These are phyloP conservation scores for Zaprionus bogoriensis DNA, from an alignment of 2,888 invertebrate genomes.

Conservation along the genomic window DNA sequence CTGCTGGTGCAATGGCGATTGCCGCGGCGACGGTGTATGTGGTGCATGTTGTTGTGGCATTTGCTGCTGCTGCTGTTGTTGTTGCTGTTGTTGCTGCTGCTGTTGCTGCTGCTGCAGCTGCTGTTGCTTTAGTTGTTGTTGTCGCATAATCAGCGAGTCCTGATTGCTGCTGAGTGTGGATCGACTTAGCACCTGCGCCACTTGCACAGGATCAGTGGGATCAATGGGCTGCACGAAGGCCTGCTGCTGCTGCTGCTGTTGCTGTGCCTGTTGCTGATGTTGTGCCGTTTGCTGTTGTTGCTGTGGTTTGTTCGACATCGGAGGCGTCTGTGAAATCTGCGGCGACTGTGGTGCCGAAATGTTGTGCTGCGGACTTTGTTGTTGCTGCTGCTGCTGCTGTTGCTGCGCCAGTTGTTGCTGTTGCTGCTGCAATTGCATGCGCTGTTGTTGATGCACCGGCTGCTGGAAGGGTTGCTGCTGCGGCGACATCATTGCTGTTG, in stretches of 20 bases:
- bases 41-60: conserved; percentile 49
- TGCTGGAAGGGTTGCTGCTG: conserved; percentile 79
- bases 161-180: conserved; percentile 81
- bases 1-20: conserved; percentile 54
- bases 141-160: conserved; percentile 80
- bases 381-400: conserved; percentile 69
- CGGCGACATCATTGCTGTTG: conserved; percentile 62
- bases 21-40: conserved; percentile 53
- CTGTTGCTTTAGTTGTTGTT: conserved; percentile 80
- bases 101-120: conserved; percentile 76
- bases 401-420: conserved; percentile 59
- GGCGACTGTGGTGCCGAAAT: conserved; percentile 78
- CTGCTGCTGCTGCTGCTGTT: conserved; percentile 73
- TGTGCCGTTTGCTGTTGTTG: conserved; percentile 63
- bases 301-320: conserved; percentile 68
- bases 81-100: conserved; percentile 58
- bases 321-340: conserved; percentile 74
- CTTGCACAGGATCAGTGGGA: conserved; percentile 82
- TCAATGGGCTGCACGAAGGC: conserved; percentile 79
- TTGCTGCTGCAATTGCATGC: conserved; percentile 74
- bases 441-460: conserved; percentile 76
- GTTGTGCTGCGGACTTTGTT: conserved; percentile 80
- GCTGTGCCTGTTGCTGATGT: conserved; percentile 61
- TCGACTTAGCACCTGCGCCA: conserved; percentile 81
- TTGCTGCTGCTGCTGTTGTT: conserved; percentile 63